These are phyloP conservation scores for Cistogaster globosa DNA, from an alignment of 2,888 invertebrate genomes.

Conservation along the genomic window DNA sequence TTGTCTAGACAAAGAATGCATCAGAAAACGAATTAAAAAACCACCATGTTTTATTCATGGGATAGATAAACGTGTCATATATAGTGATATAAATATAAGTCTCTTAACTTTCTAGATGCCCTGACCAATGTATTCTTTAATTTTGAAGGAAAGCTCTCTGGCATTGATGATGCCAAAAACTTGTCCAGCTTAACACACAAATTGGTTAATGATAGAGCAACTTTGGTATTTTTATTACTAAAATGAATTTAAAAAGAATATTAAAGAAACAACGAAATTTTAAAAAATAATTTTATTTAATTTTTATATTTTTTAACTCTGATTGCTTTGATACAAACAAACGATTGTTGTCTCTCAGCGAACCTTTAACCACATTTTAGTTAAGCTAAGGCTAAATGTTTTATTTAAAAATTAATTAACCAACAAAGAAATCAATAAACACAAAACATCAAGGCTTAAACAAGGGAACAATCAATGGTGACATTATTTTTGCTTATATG, in stretches of 20 bases:
- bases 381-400: too few relatives aligned
- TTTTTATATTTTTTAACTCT: background rate
- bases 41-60: slow-evolving; percentile 84
- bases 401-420: too few relatives aligned
- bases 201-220: slow-evolving; percentile 85
- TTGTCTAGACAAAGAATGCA: slow-evolving; percentile 85
- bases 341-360: background rate
- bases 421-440: too few relatives aligned
- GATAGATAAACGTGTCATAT: slow-evolving; percentile 85
- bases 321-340: too few relatives aligned
- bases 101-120: slow-evolving; percentile 84
- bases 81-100: slow-evolving; percentile 84
- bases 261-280: background rate
- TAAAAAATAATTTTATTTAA: background rate
- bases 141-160: slow-evolving; percentile 86
- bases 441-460: too few relatives aligned
- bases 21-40: slow-evolving; percentile 84
- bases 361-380: too few relatives aligned
- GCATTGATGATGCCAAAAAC: slow-evolving; percentile 86
- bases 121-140: slow-evolving; percentile 84
- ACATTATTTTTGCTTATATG: too few relatives aligned
- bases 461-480: too few relatives aligned
- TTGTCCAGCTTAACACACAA: slow-evolving; percentile 85
- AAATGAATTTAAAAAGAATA: background rate
- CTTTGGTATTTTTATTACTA: slow-evolving; percentile 78